Conservation (phyloP, 2,113 vertebrate species). For the Corapipo altera region DNA sequence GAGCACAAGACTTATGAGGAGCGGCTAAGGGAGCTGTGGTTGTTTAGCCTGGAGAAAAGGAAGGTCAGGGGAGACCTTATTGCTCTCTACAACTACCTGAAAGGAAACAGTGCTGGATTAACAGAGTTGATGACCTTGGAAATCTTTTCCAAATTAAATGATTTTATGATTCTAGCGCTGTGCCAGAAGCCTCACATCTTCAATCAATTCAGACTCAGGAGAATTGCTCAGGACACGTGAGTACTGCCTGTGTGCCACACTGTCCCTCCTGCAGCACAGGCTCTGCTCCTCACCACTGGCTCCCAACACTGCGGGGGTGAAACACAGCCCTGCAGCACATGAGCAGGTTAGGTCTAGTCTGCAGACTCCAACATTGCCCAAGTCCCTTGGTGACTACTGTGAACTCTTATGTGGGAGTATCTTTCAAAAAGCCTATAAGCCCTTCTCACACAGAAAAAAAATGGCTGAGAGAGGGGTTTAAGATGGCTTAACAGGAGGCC, state of each 20-base stretch:
- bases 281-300: background rate
- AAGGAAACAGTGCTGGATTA: background rate
- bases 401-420: background rate
- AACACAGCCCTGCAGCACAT: background rate
- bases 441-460: background rate
- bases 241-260: background rate
- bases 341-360: background rate
- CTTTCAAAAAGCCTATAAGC: background rate
- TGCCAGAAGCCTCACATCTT: background rate
- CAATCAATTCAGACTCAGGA: background rate
- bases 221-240: background rate
- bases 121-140: background rate
- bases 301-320: background rate
- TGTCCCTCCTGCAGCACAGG: background rate
- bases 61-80: background rate
- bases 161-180: background rate
- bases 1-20: background rate
- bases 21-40: background rate
- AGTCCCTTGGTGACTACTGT: accelerated
- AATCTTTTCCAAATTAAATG: background rate
- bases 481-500: background rate
- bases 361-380: background rate
- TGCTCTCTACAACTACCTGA: background rate
- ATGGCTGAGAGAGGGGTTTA: background rate
- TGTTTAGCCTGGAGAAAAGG: background rate